Evolutionary conservation across 2,113 vertebrate genomes (phyloP).

Genomic region (Nibea albiflora): DNA sequence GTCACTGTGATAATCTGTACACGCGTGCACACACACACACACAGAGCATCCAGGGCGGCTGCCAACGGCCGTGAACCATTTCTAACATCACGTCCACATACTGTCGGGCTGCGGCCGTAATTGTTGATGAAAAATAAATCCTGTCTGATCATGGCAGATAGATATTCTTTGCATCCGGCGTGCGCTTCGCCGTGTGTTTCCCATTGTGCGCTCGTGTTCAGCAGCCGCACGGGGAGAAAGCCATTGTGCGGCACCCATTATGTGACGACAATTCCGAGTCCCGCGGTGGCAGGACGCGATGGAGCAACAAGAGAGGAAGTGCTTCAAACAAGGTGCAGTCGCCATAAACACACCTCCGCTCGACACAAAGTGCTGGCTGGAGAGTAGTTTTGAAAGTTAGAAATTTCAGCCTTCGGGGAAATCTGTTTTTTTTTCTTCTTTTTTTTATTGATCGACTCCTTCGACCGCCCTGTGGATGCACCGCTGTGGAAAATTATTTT

Average conservation of each 20-base stretch:
- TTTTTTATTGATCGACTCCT: background rate
- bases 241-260: background rate
- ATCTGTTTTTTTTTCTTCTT: too few species aligned
- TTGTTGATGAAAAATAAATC: slow-evolving; percentile 50
- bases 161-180: background rate
- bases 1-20: slow-evolving; percentile 48
- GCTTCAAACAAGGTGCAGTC: background rate
- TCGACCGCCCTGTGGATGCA: background rate
- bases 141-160: slow-evolving; percentile 10
- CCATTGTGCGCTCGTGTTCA: background rate
- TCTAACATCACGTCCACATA: slow-evolving; percentile 14
- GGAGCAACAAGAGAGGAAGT: background rate
- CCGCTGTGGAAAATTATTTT: background rate
- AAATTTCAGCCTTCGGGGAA: background rate
- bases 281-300: background rate
- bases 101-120: slow-evolving; percentile 12
- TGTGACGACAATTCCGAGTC: background rate
- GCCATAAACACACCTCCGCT: background rate
- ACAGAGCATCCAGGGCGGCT: slow-evolving; percentile 23
- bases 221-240: background rate
- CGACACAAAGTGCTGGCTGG: background rate
- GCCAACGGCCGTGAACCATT: slow-evolving; percentile 31
- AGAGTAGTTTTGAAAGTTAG: background rate
- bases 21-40: background rate
- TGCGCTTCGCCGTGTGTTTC: slow-evolving; percentile 40